These are phyloP conservation scores for Alosa alosa DNA, from an alignment of 2,113 vertebrate species.

Conservation along the genomic window DNA sequence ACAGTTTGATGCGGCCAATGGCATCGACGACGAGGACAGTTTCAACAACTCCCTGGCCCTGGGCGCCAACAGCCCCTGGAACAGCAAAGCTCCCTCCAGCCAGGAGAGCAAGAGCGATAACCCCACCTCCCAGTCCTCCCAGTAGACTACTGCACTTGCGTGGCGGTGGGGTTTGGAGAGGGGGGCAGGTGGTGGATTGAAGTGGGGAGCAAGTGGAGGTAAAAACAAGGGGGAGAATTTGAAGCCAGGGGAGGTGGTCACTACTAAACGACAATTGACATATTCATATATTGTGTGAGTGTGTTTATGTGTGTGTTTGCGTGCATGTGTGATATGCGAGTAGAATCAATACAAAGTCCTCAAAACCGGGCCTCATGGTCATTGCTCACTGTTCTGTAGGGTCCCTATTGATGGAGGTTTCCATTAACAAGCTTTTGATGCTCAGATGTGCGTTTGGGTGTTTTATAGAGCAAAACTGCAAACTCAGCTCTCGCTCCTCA, in stretches of 20 bases:
- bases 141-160: constrained; percentile 72
- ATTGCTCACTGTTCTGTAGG: constrained; percentile 1
- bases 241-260: constrained; percentile 33
- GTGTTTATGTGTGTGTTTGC: constrained; percentile 13
- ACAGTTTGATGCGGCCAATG: constrained; percentile 92
- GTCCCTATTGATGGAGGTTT: neutral
- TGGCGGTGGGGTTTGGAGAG: constrained; percentile 61
- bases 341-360: constrained; percentile 15
- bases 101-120: constrained; percentile 99
- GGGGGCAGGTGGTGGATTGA: constrained; percentile 55
- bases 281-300: constrained; percentile 29
- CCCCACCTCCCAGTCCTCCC: constrained; percentile 92
- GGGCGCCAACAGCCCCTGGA: constrained; percentile 97
- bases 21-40: constrained; percentile 99
- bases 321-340: constrained; percentile 31
- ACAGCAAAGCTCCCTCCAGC: constrained; percentile 97
- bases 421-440: constrained; percentile 15
- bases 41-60: constrained; percentile 99
- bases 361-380: neutral
- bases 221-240: constrained; percentile 37
- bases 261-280: constrained; percentile 23
- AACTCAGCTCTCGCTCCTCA: constrained; percentile 13
- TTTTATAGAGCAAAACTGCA: constrained; percentile 23
- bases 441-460: constrained; percentile 15
- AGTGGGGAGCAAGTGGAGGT: constrained; percentile 65